Conservation (phyloP, 2,113 vertebrate species). For the Taxidea taxus region DNA sequence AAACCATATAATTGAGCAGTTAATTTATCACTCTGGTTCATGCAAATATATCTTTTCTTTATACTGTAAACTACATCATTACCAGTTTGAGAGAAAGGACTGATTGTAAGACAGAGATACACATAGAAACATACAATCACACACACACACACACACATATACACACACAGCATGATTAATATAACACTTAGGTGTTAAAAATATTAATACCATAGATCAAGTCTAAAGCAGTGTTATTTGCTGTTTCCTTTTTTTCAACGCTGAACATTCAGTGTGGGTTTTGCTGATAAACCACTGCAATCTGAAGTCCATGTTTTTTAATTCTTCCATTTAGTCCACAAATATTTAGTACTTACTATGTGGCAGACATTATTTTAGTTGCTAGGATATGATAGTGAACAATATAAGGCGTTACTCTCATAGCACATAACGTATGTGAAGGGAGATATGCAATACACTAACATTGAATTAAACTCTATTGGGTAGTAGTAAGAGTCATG, state of each 20-base stretch:
- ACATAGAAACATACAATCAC: neutral
- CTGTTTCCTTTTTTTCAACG: neutral
- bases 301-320: neutral
- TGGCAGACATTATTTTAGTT: neutral
- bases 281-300: neutral
- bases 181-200: neutral
- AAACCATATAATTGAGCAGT: neutral
- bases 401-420: neutral
- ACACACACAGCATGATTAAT: neutral
- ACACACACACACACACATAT: no score
- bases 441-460: neutral
- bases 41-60: neutral
- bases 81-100: neutral
- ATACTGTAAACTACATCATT: neutral
- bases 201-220: neutral
- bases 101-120: neutral
- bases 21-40: neutral
- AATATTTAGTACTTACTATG: neutral
- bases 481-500: neutral
- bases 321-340: neutral
- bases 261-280: neutral
- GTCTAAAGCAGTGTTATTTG: neutral
- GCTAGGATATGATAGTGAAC: neutral
- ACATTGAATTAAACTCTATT: neutral
- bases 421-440: neutral